Evolutionary conservation across 2,888 invertebrate species (phyloP), one percentile per base, ranked within the genome.

Genomic region (Cepaea hortensis): DNA sequence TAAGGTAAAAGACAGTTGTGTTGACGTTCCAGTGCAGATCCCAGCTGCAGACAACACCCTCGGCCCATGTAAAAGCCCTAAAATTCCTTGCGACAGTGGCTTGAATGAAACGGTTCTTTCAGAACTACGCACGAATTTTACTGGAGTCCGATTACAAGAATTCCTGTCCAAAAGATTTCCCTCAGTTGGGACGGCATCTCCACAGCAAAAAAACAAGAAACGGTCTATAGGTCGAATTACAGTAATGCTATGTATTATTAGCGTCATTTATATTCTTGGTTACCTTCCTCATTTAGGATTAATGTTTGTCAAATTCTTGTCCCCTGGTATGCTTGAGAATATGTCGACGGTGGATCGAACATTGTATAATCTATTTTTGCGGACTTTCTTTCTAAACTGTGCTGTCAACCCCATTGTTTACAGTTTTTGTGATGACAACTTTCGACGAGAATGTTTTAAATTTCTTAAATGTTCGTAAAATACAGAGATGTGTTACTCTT

Each of bases 351-450:
- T 55, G 35, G 61, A 76, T 23, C 55, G 83, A 6, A 76, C 79
- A 9, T n/a, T 84, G 72, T 86, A 87, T 81, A 81, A 88, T 20
- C 82, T 88, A n/a, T 88, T 88, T 48, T 62, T 86, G 55, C 20
- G 88, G 48, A 86, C 83, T 18, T 87, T 85, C 35, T 84, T 88
- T 48, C 6, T 87, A n/a, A 88, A 87, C 85, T 81, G 84, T 3
- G 87, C 83, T 0, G 86, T 80, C 15, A 88, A 88, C 68, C 87
- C 88, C 0, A 76, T 88, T 65, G 76, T 88, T 15, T 88, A 88
- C 76, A 86, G 85, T 46, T 62, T 86, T 46, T 76, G 81, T 61
- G 87, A 87, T 48, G 55, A 18, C 15, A 77, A 79, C 46, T 87
- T 88, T 48, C 76, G 88, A 55, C 75, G 55, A 48, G 88, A 88